These are phyloP conservation scores for Mastacembelus armatus DNA, from an alignment of 2,797 vertebrate genomes.

Conservation along the genomic window DNA sequence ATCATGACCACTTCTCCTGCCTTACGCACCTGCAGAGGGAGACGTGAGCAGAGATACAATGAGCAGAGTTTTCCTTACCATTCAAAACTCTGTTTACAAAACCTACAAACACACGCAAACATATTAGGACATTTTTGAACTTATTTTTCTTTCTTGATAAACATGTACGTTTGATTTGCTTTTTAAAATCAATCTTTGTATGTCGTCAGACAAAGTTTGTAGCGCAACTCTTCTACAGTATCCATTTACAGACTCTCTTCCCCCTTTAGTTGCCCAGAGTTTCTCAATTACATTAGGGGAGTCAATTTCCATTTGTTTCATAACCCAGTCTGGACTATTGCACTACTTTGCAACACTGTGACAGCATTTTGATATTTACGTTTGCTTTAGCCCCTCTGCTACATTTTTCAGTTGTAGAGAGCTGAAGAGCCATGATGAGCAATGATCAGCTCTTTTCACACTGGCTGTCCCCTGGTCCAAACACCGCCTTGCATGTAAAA, in stretches of 20 bases:
- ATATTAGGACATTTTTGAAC: no score
- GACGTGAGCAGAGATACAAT: neutral
- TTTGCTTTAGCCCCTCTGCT: no score
- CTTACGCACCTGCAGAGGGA: slow-evolving; percentile 70
- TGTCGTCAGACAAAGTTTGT: no score
- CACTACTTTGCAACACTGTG: no score
- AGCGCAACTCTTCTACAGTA: no score
- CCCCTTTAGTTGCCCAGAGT: no score
- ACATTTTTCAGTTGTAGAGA: neutral
- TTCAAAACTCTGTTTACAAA: neutral
- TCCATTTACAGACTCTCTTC: neutral
- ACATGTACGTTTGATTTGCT: no score
- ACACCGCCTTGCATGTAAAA: neutral
- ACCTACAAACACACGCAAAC: no score
- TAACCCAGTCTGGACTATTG: neutral
- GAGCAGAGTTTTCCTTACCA: neutral
- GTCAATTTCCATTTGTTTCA: neutral
- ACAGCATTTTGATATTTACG: neutral
- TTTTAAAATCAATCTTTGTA: no score
- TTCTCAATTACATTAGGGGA: neutral
- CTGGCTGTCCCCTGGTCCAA: neutral
- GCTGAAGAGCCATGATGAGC: neutral
- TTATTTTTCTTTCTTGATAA: no score
- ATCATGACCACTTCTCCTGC: slow-evolving; percentile 46
- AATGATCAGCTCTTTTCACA: neutral